Evolutionary conservation across 1,140 invertebrate genomes (phyloP), one percentile per base, ranked within the genome.

Genomic region (Heliothis subflexa): DNA sequence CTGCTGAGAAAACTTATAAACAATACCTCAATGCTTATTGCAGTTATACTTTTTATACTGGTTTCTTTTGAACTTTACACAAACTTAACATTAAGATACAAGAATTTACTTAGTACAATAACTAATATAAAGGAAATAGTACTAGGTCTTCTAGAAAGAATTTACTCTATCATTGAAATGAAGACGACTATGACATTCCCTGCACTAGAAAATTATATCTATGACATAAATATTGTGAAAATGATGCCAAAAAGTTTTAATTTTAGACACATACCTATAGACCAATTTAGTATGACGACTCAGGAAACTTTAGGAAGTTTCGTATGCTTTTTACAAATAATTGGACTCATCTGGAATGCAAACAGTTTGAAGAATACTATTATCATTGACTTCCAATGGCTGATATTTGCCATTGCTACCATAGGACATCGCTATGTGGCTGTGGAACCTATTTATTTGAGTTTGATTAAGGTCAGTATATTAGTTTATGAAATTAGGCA

Each of bases 181-280:
- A 92, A 94, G 83, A 88, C 81, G 50, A 83, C 89, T 74, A 75
- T 91, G 81, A 92, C 91, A 90, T 94, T 94, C 88, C 93, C 93
- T 57, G 81, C 80, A 40, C 76, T 93, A 89, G 89, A 91, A 78
- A 80, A 83, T 77, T 88, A 89, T 85, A 76, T 87, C 68, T 79
- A 84, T 87, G 84, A 90, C 66, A 79, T 91, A 70, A 82, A 89
- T 79, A 81, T 78, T 80, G 76, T 80, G 64, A 82, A 87, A 55
- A 83, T 84, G 71, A 83, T 87, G 85, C 83, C 85, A 83, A 85
- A 89, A 79, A 86, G 84, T 80, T 88, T 89, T 81, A 86, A 89
- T 81, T 77, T 85, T 74, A 88, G 81, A 81, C 66, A 81, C 7
- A 62, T 74, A 72, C 59, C 79, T n/a, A 47, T 83, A 70, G 81